phyloP scores from a whole-genome alignment of 2,113 vertebrate species.

The Kobus ellipsiprymnus region DNA sequence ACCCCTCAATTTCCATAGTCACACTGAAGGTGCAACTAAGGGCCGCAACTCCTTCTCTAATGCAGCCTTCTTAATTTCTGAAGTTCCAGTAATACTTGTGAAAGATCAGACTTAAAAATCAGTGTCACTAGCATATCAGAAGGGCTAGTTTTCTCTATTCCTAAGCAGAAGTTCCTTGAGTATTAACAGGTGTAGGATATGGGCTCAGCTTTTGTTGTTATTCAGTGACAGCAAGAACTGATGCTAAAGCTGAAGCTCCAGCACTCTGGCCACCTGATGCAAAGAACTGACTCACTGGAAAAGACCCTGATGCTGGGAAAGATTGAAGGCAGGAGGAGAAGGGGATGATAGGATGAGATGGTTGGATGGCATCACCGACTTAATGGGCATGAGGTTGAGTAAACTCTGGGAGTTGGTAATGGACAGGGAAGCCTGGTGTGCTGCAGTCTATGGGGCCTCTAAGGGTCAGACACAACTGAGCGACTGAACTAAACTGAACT shows the following conservation, averaged over 20 bases:
- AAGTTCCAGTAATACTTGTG: not conserved
- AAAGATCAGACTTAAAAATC: not conserved
- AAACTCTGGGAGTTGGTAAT: not conserved
- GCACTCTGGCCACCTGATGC: not conserved
- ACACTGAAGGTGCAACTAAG: not conserved
- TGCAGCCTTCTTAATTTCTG: not conserved
- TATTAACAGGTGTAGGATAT: not conserved
- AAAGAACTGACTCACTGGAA: not conserved
- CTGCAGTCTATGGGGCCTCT: not conserved
- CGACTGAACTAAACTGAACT: not conserved
- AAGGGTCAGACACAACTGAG: not conserved
- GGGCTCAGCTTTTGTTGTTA: not conserved
- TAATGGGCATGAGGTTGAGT: not conserved
- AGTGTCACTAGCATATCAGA: not conserved
- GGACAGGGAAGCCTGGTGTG: not conserved
- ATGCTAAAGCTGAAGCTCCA: not conserved
- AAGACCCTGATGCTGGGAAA: not conserved
- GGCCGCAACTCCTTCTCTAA: no score
- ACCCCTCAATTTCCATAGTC: not conserved
- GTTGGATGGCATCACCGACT: not conserved
- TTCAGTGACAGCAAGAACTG: not conserved
- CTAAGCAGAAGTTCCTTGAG: not conserved
- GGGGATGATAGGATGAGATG: rapidly evolving
- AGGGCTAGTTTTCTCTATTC: not conserved
- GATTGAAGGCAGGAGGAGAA: not conserved